Evolutionary conservation across 2,797 vertebrate genomes (phyloP).

Genomic region (Tenualosa thibaudeaui): DNA sequence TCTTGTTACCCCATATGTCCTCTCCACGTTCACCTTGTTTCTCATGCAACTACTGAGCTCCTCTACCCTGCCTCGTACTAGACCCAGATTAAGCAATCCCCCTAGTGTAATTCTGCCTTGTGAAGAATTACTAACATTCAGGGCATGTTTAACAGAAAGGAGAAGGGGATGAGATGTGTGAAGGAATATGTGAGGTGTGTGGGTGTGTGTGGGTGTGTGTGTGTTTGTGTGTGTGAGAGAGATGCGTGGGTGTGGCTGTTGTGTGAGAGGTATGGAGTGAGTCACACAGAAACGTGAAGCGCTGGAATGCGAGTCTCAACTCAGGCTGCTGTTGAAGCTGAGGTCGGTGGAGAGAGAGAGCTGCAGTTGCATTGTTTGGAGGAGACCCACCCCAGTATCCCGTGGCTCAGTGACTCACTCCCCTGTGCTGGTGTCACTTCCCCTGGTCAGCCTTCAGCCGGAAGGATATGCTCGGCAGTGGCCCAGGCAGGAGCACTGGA

Average conservation of each 20-base stretch:
- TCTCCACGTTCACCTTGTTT: neutral
- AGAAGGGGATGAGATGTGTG: neutral
- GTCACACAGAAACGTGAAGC: neutral
- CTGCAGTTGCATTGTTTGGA: constrained; percentile 58
- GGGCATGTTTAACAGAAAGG: neutral
- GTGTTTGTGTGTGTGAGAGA: neutral
- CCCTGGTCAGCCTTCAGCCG: constrained; percentile 52
- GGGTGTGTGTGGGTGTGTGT: neutral
- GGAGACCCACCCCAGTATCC: constrained; percentile 55
- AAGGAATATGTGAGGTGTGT: neutral
- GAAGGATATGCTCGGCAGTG: constrained; percentile 59
- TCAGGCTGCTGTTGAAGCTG: neutral
- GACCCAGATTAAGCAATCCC: neutral
- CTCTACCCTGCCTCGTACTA: neutral
- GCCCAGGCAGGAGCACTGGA: constrained; percentile 35
- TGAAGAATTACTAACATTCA: neutral
- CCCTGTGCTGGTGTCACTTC: constrained; percentile 54
- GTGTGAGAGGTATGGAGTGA: neutral
- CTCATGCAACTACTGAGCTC: neutral
- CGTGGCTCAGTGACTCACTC: constrained; percentile 63
- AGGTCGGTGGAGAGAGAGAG: constrained; percentile 29
- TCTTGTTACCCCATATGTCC: neutral
- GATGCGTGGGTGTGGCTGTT: neutral
- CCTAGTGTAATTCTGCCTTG: neutral
- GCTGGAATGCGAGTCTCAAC: neutral